A percentile compares a stretch with the other conserved stretches of the same genome.
Conservation (phyloP, 2,888 invertebrate genomes). For the Eupithecia centaureata region DNA sequence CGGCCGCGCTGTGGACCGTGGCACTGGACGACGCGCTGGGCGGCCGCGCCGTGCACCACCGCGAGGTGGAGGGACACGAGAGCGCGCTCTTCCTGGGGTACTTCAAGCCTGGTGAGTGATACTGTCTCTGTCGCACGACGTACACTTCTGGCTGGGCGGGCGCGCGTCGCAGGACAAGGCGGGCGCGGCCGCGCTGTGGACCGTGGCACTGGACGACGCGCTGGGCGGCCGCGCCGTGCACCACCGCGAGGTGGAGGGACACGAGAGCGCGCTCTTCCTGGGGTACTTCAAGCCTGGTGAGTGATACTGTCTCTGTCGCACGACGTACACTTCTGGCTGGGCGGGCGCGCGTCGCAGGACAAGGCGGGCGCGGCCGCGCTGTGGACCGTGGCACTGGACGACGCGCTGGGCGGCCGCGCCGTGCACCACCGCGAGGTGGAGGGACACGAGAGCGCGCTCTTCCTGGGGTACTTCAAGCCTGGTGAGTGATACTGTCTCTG, state of each 20-base stretch:
- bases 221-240: no score
- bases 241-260: no score
- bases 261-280: constrained; percentile 92
- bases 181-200: no score
- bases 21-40: constrained; percentile 93
- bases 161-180: no score
- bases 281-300: constrained; percentile 90
- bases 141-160: no score
- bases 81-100: constrained; percentile 92
- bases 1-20: constrained; percentile 90
- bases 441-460: constrained; percentile 92
- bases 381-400: constrained; percentile 92
- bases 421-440: constrained; percentile 95
- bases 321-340: constrained; percentile 97
- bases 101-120: constrained; percentile 86
- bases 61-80: constrained; percentile 95
- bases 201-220: no score
- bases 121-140: no score
- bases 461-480: constrained; percentile 91
- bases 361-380: constrained; percentile 92
- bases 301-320: no score
- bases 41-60: constrained; percentile 93
- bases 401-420: constrained; percentile 91
- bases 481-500: constrained; percentile 83
- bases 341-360: constrained; percentile 90